phyloP scores from a whole-genome alignment of 2,113 vertebrate species.

The Lamprologus lemairii region DNA sequence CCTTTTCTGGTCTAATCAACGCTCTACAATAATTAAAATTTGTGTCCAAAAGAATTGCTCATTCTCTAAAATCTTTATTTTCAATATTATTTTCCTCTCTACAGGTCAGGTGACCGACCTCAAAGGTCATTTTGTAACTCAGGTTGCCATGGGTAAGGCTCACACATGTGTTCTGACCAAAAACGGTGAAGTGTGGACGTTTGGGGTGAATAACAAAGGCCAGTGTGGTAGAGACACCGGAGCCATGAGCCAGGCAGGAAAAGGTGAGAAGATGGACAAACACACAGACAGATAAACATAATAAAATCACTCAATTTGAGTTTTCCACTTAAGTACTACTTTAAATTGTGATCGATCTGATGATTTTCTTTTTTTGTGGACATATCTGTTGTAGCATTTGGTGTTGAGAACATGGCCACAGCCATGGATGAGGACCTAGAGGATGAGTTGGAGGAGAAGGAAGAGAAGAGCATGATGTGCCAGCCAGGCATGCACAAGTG shows the following conservation, averaged over 20 bases:
- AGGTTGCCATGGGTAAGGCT: constrained; percentile 98
- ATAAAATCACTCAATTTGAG: background rate
- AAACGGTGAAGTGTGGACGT: constrained; percentile 95
- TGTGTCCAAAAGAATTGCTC: background rate
- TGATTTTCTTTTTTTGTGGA: background rate
- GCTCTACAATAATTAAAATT: background rate
- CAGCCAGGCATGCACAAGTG: constrained; percentile 98
- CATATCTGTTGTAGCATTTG: constrained; percentile 75
- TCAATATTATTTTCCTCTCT: background rate
- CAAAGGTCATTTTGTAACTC: constrained; percentile 94
- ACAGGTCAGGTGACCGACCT: constrained; percentile 94
- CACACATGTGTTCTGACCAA: constrained; percentile 96
- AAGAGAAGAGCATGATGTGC: constrained; percentile 99
- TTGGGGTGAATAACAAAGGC: constrained; percentile 98
- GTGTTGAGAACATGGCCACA: constrained; percentile 97
- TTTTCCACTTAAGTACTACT: background rate
- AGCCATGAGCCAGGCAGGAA: constrained; percentile 90
- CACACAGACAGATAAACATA: background rate
- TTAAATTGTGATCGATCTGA: background rate
- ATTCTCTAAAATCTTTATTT: background rate
- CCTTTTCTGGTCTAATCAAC: background rate
- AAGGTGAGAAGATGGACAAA: constrained; percentile 72
- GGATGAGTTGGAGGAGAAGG: constrained; percentile 95
- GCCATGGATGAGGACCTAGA: constrained; percentile 99
- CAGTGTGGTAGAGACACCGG: constrained; percentile 97